Evolutionary conservation across 1,140 invertebrate species (phyloP).

Genomic region (Rhynchophorus ferrugineus): DNA sequence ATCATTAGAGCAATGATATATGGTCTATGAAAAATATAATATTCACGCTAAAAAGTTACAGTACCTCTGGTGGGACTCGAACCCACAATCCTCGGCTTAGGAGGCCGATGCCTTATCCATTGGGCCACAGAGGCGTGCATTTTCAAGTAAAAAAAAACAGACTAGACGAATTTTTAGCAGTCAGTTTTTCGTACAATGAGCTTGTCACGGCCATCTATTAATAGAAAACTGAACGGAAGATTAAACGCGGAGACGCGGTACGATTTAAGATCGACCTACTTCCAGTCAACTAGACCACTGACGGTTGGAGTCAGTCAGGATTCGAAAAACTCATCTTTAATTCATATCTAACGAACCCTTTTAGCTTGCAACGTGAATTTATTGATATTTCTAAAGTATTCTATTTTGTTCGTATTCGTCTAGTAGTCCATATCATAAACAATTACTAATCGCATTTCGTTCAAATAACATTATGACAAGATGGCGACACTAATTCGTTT

Average conservation of each 20-base stretch:
- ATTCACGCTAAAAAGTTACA: no score
- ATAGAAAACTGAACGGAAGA: background rate
- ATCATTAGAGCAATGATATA: no score
- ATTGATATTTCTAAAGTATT: no score
- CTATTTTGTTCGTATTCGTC: no score
- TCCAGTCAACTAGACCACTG: background rate
- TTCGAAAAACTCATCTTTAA: no score
- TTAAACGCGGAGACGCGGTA: background rate
- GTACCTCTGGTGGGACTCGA: constrained; percentile 65
- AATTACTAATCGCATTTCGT: no score
- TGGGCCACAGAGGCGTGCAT: constrained; percentile 49
- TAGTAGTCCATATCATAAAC: no score
- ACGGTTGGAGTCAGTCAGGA: background rate
- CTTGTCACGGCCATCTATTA: background rate
- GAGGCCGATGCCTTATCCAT: constrained; percentile 68
- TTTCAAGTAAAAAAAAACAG: constrained; percentile 3
- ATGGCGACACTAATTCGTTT: no score
- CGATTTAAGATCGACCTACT: background rate
- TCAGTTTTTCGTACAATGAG: background rate
- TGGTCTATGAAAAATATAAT: no score
- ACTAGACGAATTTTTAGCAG: background rate
- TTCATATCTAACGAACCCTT: no score
- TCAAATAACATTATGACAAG: no score
- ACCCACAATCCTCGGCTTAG: constrained; percentile 66
- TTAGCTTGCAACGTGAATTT: no score